Conservation (phyloP, 2,113 vertebrate species). For the Catharus minimus region DNA sequence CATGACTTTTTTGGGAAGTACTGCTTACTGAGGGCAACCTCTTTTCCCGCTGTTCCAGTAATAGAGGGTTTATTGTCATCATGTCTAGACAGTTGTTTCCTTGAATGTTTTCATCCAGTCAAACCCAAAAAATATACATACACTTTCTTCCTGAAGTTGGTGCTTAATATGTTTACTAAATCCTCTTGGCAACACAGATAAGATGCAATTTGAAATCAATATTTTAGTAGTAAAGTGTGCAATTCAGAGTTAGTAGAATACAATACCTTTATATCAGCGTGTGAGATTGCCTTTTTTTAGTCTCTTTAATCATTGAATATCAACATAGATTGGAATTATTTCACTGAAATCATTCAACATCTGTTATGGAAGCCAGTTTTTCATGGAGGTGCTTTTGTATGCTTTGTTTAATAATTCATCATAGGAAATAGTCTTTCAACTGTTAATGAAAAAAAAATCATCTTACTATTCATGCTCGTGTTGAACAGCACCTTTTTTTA, state of each 20-base stretch:
- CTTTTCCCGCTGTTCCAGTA: constrained; percentile 13
- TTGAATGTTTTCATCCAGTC: constrained; percentile 19
- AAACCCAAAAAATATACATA: constrained; percentile 43
- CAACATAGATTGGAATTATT: background rate
- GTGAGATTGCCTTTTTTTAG: background rate
- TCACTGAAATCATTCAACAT: background rate
- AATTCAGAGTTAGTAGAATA: background rate
- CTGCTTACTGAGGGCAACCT: constrained; percentile 19
- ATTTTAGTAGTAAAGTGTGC: background rate
- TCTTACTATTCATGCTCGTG: background rate
- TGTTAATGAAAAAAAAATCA: background rate
- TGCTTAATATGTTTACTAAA: background rate
- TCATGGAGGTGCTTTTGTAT: background rate
- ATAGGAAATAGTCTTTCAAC: constrained; percentile 15
- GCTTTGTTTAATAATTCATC: constrained; percentile 53
- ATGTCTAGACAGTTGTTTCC: constrained; percentile 37
- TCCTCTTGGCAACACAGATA: background rate
- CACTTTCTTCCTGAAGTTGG: background rate
- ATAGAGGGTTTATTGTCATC: constrained; percentile 63
- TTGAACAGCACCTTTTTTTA: background rate
- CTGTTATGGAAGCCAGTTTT: background rate
- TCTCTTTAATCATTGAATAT: constrained; percentile 1
- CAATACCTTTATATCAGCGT: background rate
- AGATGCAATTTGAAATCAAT: background rate
- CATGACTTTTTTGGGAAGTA: constrained; percentile 34